phyloP scores from a whole-genome alignment of 2,888 invertebrate species.

The Watsonalla binaria region DNA sequence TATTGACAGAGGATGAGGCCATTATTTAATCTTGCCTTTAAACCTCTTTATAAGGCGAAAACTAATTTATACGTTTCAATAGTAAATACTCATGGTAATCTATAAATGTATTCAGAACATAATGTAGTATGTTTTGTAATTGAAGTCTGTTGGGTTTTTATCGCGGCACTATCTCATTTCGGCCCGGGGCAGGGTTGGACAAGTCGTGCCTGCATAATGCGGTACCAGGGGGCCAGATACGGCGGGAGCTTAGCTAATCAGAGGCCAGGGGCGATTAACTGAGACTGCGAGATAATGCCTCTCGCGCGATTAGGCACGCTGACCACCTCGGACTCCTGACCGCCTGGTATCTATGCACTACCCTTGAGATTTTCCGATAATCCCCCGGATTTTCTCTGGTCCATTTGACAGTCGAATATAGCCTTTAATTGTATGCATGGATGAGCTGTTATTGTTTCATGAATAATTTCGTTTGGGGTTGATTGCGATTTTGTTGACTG shows the following conservation, averaged over 20 bases:
- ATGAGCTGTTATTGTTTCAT: conserved; percentile 13
- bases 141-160: conserved; percentile 16
- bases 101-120: neutral
- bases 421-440: conserved; percentile 5
- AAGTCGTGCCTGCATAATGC: conserved; percentile 69
- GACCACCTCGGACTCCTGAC: conserved; percentile 61
- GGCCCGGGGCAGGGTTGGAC: conserved; percentile 31
- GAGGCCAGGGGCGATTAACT: conserved; percentile 67
- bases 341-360: conserved; percentile 44
- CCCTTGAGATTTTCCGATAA: conserved; percentile 49
- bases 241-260: conserved; percentile 72
- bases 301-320: conserved; percentile 71
- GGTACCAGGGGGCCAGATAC: conserved; percentile 59
- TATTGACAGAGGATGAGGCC: too few species aligned
- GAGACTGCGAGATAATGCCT: conserved; percentile 67
- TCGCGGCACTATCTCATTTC: conserved; percentile 33
- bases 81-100: neutral
- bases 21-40: too few species aligned
- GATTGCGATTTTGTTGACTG: too few species aligned
- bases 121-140: neutral
- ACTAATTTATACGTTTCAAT: too few species aligned
- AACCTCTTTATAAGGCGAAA: too few species aligned
- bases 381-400: conserved; percentile 38
- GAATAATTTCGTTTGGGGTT: neutral
- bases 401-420: conserved; percentile 38